Base-by-base conservation (phyloP, 2,888 invertebrate species). In the Pilophorus perplexus region DNA sequence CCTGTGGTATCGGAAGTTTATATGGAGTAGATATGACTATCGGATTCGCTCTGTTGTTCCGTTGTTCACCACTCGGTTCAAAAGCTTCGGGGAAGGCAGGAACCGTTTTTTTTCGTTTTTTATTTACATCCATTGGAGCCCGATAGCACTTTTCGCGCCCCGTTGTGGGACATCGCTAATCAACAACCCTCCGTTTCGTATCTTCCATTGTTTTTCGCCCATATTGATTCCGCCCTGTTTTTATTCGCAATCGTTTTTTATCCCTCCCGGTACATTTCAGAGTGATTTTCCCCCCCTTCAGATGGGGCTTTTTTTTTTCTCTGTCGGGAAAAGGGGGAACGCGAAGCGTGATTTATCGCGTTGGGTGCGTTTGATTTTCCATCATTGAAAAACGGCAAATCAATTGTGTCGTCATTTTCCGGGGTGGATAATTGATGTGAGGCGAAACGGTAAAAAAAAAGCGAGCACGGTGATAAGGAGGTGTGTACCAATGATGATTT, bases 121-220 rank as follows among this genome's bases (percentile, higher is more conserved):
- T 20, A 46, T 46, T 46, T 46, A 46, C 46, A 46, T 22, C 23
- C 46, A 25, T 46, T 55, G n/a, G n/a, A n/a, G 28, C n/a, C n/a
- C 38, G 37, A 55, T n/a, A 38, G n/a, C 8, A 2, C 4, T 37
- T 20, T 38, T 20, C 38, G 16, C 37, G 37, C 55, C 55, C 52
- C 20, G 38, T 55, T 37, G 38, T 55, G 55, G 55, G 38, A 55
- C 55, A 55, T 55, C 55, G 38, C 55, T 55, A 55, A 55, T 55
- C 55, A 55, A 55, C 55, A 55, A 55, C 33, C 38, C 38, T 55
- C 37, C 38, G 55, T 55, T 22, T 55, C 37, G 22, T 55, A n/a
- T 38, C 12, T 14, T 38, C 10, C 37, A 37, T 38, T 46, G 46
- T 25, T 23, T 23, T 46, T 14, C 46, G 46, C 46, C 12, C n/a